These are phyloP conservation scores for Bicyclus anynana DNA, from an alignment of 1,140 invertebrate species.

Conservation along the genomic window DNA sequence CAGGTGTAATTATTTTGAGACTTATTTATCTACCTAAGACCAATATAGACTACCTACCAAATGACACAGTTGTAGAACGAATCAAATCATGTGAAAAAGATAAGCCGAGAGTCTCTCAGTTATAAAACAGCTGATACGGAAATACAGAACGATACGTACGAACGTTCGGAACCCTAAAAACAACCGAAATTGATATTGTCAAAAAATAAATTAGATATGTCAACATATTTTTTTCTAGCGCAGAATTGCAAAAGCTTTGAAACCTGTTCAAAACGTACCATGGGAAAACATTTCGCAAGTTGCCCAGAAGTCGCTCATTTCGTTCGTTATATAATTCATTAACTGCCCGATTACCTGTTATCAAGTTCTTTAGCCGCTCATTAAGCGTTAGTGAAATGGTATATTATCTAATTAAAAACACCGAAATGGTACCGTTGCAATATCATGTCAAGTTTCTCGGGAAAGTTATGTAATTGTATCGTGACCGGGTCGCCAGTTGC, in stretches of 20 bases:
- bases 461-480: slow-evolving; percentile 11
- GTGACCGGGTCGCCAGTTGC: not conserved
- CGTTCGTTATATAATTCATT: slow-evolving; percentile 6
- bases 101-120: no score
- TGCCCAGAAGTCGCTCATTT: not conserved
- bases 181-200: no score
- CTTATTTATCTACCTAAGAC: no score
- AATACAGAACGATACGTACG: no score
- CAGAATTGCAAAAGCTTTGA: not conserved
- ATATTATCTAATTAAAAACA: slow-evolving; percentile 13
- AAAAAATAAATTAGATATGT: no score
- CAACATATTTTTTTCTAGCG: not conserved
- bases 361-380: slow-evolving; percentile 2
- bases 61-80: no score
- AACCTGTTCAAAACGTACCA: not conserved
- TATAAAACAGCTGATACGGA: no score
- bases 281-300: not conserved
- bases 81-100: no score
- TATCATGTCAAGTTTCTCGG: slow-evolving; percentile 7
- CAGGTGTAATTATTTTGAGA: no score
- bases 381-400: slow-evolving; percentile 15
- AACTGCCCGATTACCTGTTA: slow-evolving; percentile 1
- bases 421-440: not conserved
- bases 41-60: no score
- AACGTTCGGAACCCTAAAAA: no score